A percentile compares a stretch with the other conserved stretches of the same genome.
Evolutionary conservation across 2,113 vertebrate genomes (phyloP).

Genomic region (Eleginops maclovinus): DNA sequence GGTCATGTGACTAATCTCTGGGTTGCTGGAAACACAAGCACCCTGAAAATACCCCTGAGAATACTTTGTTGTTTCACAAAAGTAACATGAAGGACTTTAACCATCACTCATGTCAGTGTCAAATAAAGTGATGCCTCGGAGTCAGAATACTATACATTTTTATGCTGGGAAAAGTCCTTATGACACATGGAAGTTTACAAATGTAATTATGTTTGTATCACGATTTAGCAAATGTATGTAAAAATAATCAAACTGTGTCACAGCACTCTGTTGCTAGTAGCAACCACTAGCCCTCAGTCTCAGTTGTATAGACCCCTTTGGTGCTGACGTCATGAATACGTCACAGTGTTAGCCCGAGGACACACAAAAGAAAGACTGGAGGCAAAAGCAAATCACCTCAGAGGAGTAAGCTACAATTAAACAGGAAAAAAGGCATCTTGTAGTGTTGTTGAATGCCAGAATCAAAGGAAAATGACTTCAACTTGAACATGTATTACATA

Average conservation of each 20-base stretch:
- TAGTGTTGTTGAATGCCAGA: too few species aligned
- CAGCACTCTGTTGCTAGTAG: not conserved
- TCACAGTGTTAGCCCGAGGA: too few species aligned
- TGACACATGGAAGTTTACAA: not conserved
- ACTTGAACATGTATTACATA: too few species aligned
- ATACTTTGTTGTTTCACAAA: slow-evolving; percentile 10
- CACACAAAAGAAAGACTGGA: too few species aligned
- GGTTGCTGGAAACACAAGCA: not conserved
- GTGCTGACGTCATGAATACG: too few species aligned
- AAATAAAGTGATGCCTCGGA: slow-evolving; percentile 1
- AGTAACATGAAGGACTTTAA: slow-evolving; percentile 16
- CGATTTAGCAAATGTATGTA: not conserved
- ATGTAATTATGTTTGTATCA: not conserved
- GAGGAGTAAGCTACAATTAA: too few species aligned
- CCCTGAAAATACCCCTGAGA: slow-evolving; percentile 6
- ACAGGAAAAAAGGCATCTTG: too few species aligned
- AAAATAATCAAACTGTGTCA: not conserved
- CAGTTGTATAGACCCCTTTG: not conserved
- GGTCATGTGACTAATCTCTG: slow-evolving; percentile 34
- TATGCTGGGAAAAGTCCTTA: not conserved
- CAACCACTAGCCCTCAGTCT: not conserved
- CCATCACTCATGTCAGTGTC: slow-evolving; percentile 9
- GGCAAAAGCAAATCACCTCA: too few species aligned
- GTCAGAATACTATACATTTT: not conserved
- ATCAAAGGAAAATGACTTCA: too few species aligned